Percentiles rank a stretch among this genome's conserved stretches.
Conservation (phyloP, 2,888 invertebrate genomes). For the Trachelus tabidus region DNA sequence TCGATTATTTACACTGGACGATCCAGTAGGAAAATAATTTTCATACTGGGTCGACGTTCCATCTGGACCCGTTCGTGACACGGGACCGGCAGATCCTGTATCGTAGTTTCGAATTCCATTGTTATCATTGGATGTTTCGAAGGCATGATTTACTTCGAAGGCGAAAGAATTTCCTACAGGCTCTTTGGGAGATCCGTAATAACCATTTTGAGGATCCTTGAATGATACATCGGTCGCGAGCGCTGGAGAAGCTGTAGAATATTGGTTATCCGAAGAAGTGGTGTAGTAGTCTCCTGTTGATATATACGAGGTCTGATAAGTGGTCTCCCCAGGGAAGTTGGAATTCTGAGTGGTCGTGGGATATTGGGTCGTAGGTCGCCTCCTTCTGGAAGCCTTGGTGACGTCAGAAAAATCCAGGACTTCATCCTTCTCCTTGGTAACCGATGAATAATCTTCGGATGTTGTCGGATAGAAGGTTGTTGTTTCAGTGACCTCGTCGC, state of each 20-base stretch:
- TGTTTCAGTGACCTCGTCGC: constrained; percentile 57
- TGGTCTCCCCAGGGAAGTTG: constrained; percentile 31
- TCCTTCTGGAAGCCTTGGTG: constrained; percentile 57
- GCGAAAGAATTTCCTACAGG: constrained; percentile 53
- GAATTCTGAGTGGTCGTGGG: constrained; percentile 37
- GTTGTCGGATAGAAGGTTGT: constrained; percentile 58
- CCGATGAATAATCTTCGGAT: constrained; percentile 70
- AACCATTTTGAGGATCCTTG: constrained; percentile 30
- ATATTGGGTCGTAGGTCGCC: constrained; percentile 50
- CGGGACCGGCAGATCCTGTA: constrained; percentile 23
- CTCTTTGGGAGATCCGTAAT: constrained; percentile 12
- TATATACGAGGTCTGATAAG: constrained; percentile 37
- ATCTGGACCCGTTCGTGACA: constrained; percentile 27
- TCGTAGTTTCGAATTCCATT: not conserved
- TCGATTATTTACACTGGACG: constrained; percentile 40
- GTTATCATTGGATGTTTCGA: constrained; percentile 40
- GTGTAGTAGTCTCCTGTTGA: constrained; percentile 40
- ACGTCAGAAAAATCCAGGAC: constrained; percentile 83
- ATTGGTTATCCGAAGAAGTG: constrained; percentile 28
- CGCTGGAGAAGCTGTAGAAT: constrained; percentile 32
- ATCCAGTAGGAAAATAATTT: constrained; percentile 56
- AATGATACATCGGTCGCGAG: constrained; percentile 26
- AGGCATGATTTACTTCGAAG: constrained; percentile 66
- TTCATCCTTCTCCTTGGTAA: constrained; percentile 78
- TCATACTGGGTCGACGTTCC: constrained; percentile 43